Percentiles rank a stretch among this genome's conserved stretches.
Conservation (phyloP, 2,113 vertebrate genomes). For the Origma solitaria region DNA sequence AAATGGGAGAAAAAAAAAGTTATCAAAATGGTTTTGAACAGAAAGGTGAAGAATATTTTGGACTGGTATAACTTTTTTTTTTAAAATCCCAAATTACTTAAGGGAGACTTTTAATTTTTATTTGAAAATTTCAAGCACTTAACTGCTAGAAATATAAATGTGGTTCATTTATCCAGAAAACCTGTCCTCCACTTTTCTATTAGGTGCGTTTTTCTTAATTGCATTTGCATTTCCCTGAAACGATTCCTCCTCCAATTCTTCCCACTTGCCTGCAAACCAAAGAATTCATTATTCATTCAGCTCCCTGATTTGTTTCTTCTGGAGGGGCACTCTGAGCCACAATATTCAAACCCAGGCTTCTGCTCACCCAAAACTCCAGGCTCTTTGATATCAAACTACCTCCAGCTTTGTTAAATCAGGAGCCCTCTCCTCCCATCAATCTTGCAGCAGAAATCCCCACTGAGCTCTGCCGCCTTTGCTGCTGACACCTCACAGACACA, state of each 20-base stretch:
- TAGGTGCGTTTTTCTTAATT: background rate
- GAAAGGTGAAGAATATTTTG: background rate
- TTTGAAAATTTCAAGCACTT: background rate
- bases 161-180: background rate
- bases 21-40: background rate
- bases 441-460: background rate
- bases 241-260: background rate
- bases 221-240: background rate
- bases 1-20: background rate
- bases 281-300: background rate
- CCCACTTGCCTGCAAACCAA: constrained; percentile 2
- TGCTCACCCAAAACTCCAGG: constrained; percentile 6
- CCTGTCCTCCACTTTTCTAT: background rate
- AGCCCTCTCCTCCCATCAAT: background rate
- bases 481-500: background rate
- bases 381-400: constrained; percentile 27
- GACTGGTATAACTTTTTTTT: background rate
- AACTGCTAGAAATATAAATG: background rate
- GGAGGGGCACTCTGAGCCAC: background rate
- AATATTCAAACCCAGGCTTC: background rate
- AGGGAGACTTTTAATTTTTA: background rate
- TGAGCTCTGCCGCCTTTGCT: background rate
- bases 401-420: constrained; percentile 46
- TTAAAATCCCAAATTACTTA: background rate
- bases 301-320: background rate